Evolutionary conservation across 2,113 vertebrate species (phyloP), one percentile per base, ranked within the genome.

Genomic region (Podarcis muralis): DNA sequence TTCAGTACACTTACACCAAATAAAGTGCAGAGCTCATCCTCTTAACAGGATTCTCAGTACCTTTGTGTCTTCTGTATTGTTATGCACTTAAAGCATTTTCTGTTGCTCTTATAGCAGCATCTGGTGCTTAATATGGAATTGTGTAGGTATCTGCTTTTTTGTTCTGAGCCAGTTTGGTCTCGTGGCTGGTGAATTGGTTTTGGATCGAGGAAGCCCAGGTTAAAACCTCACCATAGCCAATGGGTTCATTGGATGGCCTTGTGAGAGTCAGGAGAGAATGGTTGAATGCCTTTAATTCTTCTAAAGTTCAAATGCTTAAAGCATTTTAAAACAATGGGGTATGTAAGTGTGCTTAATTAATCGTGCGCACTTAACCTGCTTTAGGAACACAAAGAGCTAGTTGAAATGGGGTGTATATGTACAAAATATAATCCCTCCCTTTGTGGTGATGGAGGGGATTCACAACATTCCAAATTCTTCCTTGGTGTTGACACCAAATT

Each of bases 1-100:
- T 11, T 72, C 8, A 2, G 18, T 75, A 12, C 89, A 88, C 83
- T 87, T 75, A 92, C 80, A 25, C 78, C 69, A 90, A 95, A 96
- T 95, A 95, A 96, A 95, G 82, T 89, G 89, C 92, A 81, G 84
- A 92, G 87, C 91, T 93, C 85, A 80, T 88, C 84, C 0, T 48
- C 43, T 72, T 76, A 13, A 69, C 88, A 48, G 11, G 30, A 71
- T 16, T 71, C 18, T 15, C 35, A 27, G 22, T 27, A 8, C 27
- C 3, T 2, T 76, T 90, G 16, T 27, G n/a, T 62, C 71, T 74
- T 27, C 48, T 57, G 6, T 53, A 37, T n/a, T 43, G 30, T 66
- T 48, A 4, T 32, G 30, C 20, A 32, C 8, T 22, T 71, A 9
- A 48, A 22, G 23, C 35, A 62, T 65, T 85, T 53, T 37, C 15